phyloP scores from a whole-genome alignment of 2,113 vertebrate genomes.

The Gracilinanus agilis region DNA sequence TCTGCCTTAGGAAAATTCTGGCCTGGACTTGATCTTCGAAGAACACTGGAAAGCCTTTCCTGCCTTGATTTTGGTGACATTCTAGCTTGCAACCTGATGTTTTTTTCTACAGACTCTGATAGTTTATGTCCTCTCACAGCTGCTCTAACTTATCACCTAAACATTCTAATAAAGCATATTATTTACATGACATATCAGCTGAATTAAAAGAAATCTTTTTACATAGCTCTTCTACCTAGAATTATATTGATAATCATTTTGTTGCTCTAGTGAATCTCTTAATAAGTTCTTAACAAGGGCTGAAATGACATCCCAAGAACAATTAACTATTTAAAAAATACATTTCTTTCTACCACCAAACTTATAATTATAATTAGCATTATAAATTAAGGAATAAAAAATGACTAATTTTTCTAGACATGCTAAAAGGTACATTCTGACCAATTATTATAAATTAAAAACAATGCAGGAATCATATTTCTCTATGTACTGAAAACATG shows the following conservation, averaged over 20 bases:
- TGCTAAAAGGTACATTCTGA: slow-evolving; percentile 56
- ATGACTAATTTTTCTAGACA: slow-evolving; percentile 7
- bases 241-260: slow-evolving; percentile 61
- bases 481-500: slow-evolving; percentile 1
- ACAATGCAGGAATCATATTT: slow-evolving; percentile 47
- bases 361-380: slow-evolving; percentile 55
- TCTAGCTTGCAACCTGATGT: slow-evolving; percentile 86
- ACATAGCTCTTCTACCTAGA: slow-evolving; percentile 75
- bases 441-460: slow-evolving; percentile 53
- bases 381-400: not conserved
- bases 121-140: slow-evolving; percentile 84
- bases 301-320: slow-evolving; percentile 44
- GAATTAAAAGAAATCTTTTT: slow-evolving; percentile 69
- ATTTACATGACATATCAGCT: slow-evolving; percentile 80
- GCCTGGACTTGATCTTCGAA: slow-evolving; percentile 83
- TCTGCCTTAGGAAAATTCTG: slow-evolving; percentile 85
- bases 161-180: slow-evolving; percentile 87
- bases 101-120: slow-evolving; percentile 84
- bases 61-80: slow-evolving; percentile 85
- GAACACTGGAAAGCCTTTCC: slow-evolving; percentile 86
- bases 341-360: slow-evolving; percentile 58
- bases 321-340: slow-evolving; percentile 52
- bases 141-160: slow-evolving; percentile 90
- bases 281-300: not conserved
- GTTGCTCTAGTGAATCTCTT: slow-evolving; percentile 43